Evolutionary conservation across 1,140 invertebrate genomes (phyloP).

Genomic region (Drosophila miranda): DNA sequence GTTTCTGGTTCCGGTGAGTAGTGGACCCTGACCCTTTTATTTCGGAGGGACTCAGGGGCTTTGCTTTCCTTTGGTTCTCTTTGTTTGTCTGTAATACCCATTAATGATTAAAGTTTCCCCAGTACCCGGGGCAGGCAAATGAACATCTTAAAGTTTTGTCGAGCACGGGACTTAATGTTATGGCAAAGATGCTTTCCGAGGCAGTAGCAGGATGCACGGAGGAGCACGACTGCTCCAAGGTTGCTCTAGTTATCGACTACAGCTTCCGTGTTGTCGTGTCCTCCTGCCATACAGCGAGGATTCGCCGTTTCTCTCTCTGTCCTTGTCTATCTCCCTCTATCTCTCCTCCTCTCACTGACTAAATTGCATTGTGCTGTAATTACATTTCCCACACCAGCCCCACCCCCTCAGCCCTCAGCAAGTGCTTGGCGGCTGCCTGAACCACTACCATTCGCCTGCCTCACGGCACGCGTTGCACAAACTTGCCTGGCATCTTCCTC

Average conservation of each 20-base stretch:
- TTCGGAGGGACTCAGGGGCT: background rate
- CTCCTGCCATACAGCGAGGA: conserved; percentile 25
- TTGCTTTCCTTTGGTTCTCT: background rate
- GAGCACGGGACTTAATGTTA: conserved; percentile 41
- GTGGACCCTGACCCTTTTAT: background rate
- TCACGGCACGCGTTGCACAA: conserved; percentile 21
- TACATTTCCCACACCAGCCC: conserved; percentile 61
- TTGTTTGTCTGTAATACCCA: conserved; percentile 57
- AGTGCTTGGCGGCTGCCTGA: conserved; percentile 1
- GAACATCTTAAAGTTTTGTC: conserved; percentile 56
- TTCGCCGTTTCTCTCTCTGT: conserved; percentile 11
- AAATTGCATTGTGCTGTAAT: conserved; percentile 81
- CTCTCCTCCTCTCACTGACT: conserved; percentile 41
- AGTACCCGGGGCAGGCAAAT: conserved; percentile 15
- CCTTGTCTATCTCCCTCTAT: no score
- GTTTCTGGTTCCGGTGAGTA: conserved; percentile 88
- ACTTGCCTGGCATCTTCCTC: conserved; percentile 30
- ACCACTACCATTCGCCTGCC: conserved; percentile 6
- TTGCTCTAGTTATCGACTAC: conserved; percentile 74
- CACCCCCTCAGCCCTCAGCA: background rate
- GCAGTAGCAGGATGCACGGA: conserved; percentile 4
- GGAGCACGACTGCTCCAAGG: conserved; percentile 43
- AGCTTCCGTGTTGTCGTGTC: conserved; percentile 61
- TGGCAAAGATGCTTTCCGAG: background rate
- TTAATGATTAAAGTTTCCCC: conserved; percentile 46